A percentile compares a stretch with the other conserved stretches of the same genome.
phyloP scores from a whole-genome alignment of 1,140 invertebrate species.

The Chironomus tepperi region DNA sequence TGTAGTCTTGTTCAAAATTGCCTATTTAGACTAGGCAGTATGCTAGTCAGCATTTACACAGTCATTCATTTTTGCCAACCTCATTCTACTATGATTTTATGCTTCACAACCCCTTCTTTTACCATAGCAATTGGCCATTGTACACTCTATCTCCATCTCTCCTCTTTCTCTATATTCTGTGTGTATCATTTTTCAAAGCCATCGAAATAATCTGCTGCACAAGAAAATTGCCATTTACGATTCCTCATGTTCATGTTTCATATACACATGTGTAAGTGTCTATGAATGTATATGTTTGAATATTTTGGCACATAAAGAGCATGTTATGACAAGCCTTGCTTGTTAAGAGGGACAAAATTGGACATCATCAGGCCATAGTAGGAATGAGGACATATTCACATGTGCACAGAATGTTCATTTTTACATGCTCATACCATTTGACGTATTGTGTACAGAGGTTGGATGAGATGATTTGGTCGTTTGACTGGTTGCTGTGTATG shows the following conservation, averaged over 20 bases:
- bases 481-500: no score
- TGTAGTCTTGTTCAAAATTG: background rate
- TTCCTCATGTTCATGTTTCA: slow-evolving; percentile 1
- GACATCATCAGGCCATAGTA: background rate
- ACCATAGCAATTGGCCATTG: background rate
- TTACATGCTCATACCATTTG: background rate
- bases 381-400: background rate
- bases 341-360: background rate
- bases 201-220: background rate
- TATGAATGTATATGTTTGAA: no score
- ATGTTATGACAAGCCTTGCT: no score
- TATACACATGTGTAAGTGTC: background rate
- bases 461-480: no score
- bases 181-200: slow-evolving; percentile 1
- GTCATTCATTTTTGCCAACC: background rate
- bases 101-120: background rate
- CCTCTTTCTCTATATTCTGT: background rate
- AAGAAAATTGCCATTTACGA: slow-evolving; percentile 1
- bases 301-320: no score
- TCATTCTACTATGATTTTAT: background rate
- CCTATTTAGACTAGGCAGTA: background rate
- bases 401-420: background rate
- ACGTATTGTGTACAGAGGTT: background rate
- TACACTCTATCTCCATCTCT: background rate
- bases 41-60: background rate